Evolutionary conservation across 2,113 vertebrate species (phyloP), one percentile per base, ranked within the genome.

Genomic region (Microtus montanus): DNA sequence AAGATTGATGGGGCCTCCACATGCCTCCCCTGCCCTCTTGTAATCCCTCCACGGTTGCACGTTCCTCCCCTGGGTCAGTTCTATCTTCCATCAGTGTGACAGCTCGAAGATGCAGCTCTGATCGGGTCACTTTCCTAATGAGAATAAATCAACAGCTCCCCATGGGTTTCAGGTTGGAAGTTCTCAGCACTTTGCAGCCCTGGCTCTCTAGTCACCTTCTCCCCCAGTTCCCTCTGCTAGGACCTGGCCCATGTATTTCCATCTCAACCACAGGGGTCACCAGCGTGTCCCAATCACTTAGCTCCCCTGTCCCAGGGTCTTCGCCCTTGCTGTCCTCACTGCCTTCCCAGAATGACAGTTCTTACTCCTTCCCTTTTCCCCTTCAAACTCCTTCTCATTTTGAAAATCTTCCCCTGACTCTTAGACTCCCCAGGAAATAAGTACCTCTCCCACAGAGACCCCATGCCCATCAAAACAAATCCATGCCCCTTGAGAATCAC

Each of bases 141-240:
- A 90, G 44, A 94, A 97, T 97, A 95, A 92, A 77, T 78, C 71
- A 82, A 75, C 90, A 86, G 41, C 38, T 95, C 49, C 87, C 71
- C 66, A 19, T 0, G n/a, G 64, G 91, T 90, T 95, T 61, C 68
- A 66, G 79, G 61, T 85, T 52, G 90, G 93, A 92, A 93, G 89
- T 82, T 64, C 82, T 93, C 70, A 35, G 12, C 3, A 33, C 41
- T 96, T 75, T 92, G 88, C 66, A 64, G 44, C 80, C 54, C 44
- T 49, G 38, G 44, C 68, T 83, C 71, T 89, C 79, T 58, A n/a
- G 68, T 38, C 44, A 41, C 24, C 88, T 47, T 44, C 58, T 5
- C n/a, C 41, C 41, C 41, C 38, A 22, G 17, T 41, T 61, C 54
- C 35, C 24, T 33, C 26, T 30, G 0, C 11, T 26, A 1, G 15